These are phyloP conservation scores for Entomobrya proxima DNA, from an alignment of 2,888 invertebrate genomes.

Conservation along the genomic window DNA sequence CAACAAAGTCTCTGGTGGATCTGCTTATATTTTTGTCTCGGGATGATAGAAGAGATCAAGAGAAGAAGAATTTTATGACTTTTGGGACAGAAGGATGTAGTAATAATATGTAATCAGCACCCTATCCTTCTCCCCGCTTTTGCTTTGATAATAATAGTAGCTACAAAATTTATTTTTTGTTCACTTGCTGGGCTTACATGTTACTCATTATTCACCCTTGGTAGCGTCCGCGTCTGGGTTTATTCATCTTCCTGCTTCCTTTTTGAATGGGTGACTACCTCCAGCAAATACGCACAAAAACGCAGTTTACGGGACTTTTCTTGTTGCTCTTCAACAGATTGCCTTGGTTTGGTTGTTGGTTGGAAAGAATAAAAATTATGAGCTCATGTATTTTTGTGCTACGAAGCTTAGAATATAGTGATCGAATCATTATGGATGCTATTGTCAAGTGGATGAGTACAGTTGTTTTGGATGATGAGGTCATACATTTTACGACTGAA, in stretches of 20 bases:
- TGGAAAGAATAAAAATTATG: no score
- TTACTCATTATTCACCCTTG: constrained; percentile 46
- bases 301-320: not conserved
- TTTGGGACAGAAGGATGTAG: constrained; percentile 42
- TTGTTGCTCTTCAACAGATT: not conserved
- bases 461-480: constrained; percentile 27
- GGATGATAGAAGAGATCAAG: constrained; percentile 23
- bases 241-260: not conserved
- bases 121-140: constrained; percentile 7
- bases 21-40: constrained; percentile 5
- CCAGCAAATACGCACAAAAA: not conserved
- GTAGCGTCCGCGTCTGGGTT: not conserved
- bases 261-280: not conserved
- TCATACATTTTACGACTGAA: no score
- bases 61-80: constrained; percentile 38
- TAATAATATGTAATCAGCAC: constrained; percentile 55
- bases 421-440: no score
- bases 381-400: no score
- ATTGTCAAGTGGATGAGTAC: constrained; percentile 2
- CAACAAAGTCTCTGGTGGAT: not conserved
- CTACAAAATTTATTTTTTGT: not conserved
- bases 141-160: not conserved
- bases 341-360: not conserved
- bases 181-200: not conserved
- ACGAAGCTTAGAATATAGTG: no score